phyloP scores from a whole-genome alignment of 2,797 vertebrate species.

The Megalops cyprinoides region DNA sequence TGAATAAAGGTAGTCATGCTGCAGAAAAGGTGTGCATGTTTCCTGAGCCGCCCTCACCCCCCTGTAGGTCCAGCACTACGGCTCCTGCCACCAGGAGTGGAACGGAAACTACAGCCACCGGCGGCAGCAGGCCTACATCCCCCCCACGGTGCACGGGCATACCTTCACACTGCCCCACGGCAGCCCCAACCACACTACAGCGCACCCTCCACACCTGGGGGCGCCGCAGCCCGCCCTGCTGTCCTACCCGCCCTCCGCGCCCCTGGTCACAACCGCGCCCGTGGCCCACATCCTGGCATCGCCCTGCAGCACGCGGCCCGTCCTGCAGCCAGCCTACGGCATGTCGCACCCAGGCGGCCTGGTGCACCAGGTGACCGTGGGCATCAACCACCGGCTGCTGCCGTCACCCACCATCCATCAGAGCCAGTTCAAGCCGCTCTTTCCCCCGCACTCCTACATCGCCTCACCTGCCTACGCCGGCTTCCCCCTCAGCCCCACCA shows the following conservation, averaged over 20 bases:
- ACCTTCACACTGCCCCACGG: slow-evolving; percentile 89
- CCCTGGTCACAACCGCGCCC: slow-evolving; percentile 84
- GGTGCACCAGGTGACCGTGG: slow-evolving; percentile 92
- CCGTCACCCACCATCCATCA: slow-evolving; percentile 93
- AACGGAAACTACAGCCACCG: slow-evolving; percentile 89
- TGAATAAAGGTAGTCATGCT: neutral
- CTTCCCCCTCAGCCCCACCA: slow-evolving; percentile 96
- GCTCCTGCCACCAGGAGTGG: slow-evolving; percentile 91
- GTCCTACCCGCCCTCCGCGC: slow-evolving; percentile 83
- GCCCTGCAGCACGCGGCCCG: slow-evolving; percentile 84
- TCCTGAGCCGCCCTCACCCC: neutral
- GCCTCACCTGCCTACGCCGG: slow-evolving; percentile 91
- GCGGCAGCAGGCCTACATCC: slow-evolving; percentile 90
- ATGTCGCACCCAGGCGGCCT: slow-evolving; percentile 86
- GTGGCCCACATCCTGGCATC: slow-evolving; percentile 94
- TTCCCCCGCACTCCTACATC: slow-evolving; percentile 93
- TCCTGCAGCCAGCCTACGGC: slow-evolving; percentile 87
- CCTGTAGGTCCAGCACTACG: slow-evolving; percentile 88
- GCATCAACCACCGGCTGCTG: slow-evolving; percentile 92
- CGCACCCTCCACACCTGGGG: slow-evolving; percentile 81
- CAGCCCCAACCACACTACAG: slow-evolving; percentile 85
- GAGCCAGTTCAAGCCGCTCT: slow-evolving; percentile 93
- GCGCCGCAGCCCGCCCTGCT: slow-evolving; percentile 86
- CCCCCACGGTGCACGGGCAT: slow-evolving; percentile 82
- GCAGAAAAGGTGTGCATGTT: neutral